These are phyloP conservation scores for Eurypyga helias DNA, from an alignment of 2,113 vertebrate species.

Conservation along the genomic window DNA sequence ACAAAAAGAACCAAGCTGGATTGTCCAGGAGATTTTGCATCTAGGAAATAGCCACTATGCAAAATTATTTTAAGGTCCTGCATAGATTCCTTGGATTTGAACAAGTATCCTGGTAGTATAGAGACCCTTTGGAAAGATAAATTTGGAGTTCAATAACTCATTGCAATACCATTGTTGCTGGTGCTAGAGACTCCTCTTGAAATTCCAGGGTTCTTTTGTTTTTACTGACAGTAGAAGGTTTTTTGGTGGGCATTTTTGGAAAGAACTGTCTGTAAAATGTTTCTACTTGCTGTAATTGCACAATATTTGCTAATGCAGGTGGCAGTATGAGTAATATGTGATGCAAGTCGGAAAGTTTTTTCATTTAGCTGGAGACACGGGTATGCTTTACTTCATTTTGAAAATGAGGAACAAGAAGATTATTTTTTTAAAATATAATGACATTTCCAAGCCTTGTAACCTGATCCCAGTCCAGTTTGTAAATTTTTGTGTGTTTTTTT, in stretches of 20 bases:
- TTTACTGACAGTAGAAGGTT: neutral
- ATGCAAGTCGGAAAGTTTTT: neutral
- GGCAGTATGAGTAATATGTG: neutral
- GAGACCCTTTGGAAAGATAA: neutral
- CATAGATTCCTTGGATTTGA: neutral
- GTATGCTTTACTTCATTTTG: neutral
- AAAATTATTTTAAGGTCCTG: neutral
- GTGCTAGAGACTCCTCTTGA: neutral
- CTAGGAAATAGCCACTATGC: neutral
- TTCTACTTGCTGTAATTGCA: neutral
- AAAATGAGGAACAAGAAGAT: neutral
- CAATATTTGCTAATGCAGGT: neutral
- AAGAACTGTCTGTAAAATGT: neutral
- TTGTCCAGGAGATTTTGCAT: neutral
- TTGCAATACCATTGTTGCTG: rapidly evolving
- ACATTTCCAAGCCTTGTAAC: neutral
- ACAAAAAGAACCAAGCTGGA: neutral
- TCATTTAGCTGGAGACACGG: neutral
- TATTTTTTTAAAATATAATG: neutral
- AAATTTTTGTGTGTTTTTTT: neutral
- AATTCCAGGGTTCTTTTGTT: neutral
- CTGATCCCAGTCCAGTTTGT: neutral
- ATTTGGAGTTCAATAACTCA: neutral
- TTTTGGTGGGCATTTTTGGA: neutral
- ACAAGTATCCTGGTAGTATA: neutral